Percentiles rank a stretch among this genome's conserved stretches.
Conservation (phyloP, 2,797 vertebrate genomes). For the Geotrypetes seraphini region DNA sequence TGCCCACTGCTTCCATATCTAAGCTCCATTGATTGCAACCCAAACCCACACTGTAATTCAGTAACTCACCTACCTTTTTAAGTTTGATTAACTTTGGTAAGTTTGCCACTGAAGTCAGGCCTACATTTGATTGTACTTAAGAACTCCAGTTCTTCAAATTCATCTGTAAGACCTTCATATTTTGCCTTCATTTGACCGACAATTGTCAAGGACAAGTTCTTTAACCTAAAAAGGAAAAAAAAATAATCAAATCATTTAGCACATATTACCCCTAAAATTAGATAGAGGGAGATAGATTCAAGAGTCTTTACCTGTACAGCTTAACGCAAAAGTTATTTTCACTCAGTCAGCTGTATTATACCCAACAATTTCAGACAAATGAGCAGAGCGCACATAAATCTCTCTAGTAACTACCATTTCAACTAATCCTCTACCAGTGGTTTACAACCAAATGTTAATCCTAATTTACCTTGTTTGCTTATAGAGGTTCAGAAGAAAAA, state of each 20-base stretch:
- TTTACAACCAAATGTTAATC: no score
- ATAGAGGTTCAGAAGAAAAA: no score
- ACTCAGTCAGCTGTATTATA: no score
- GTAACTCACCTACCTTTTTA: conserved; percentile 74
- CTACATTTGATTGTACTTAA: conserved; percentile 97
- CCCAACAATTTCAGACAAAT: no score
- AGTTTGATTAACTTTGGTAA: conserved; percentile 97
- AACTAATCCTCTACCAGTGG: no score
- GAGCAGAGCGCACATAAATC: no score
- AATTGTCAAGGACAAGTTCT: conserved; percentile 95
- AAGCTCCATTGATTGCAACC: background rate
- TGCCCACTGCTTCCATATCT: no score
- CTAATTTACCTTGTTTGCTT: no score
- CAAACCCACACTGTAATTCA: background rate
- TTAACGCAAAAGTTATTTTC: no score
- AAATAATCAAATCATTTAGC: background rate
- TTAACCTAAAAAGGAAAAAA: conserved; percentile 67
- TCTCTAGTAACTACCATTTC: no score
- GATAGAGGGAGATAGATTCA: background rate
- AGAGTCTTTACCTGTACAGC: no score
- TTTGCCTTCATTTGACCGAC: conserved; percentile 90
- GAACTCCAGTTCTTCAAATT: conserved; percentile 94
- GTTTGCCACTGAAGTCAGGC: conserved; percentile 86
- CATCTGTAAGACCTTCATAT: conserved; percentile 93
- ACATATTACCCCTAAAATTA: no score